phyloP scores from a whole-genome alignment of 2,113 vertebrate species.

The Propithecus coquereli region DNA sequence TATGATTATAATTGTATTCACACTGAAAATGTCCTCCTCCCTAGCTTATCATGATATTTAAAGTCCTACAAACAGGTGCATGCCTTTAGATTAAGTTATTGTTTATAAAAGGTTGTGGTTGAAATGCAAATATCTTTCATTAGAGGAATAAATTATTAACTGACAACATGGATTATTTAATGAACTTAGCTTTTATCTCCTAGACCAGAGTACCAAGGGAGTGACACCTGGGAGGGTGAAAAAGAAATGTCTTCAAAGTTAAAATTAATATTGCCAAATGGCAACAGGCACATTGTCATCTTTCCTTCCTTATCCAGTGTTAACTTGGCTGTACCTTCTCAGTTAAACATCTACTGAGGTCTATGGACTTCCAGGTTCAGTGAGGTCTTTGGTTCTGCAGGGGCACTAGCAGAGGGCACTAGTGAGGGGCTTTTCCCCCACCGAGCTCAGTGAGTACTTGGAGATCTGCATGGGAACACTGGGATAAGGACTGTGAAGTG shows the following conservation, averaged over 20 bases:
- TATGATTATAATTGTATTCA: neutral
- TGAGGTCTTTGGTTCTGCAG: neutral
- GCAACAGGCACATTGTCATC: neutral
- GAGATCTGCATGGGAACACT: neutral
- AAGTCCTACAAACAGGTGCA: neutral
- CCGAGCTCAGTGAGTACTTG: neutral
- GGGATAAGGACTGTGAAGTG: neutral
- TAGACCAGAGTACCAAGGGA: neutral
- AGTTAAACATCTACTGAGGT: neutral
- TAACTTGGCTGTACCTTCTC: neutral
- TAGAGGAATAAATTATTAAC: neutral
- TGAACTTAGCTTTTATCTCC: neutral
- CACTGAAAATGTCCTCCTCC: neutral
- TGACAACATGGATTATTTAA: neutral
- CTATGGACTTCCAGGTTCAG: neutral
- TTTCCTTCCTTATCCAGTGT: neutral
- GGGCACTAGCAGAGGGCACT: neutral
- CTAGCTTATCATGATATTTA: neutral
- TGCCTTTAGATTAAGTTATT: neutral
- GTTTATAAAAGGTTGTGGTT: neutral
- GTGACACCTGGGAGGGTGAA: neutral
- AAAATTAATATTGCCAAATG: neutral
- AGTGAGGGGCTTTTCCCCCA: neutral
- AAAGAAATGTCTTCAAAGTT: neutral
- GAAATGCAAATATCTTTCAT: neutral